Base-by-base conservation (phyloP, 1,140 invertebrate genomes). In the Campoletis sonorensis region DNA sequence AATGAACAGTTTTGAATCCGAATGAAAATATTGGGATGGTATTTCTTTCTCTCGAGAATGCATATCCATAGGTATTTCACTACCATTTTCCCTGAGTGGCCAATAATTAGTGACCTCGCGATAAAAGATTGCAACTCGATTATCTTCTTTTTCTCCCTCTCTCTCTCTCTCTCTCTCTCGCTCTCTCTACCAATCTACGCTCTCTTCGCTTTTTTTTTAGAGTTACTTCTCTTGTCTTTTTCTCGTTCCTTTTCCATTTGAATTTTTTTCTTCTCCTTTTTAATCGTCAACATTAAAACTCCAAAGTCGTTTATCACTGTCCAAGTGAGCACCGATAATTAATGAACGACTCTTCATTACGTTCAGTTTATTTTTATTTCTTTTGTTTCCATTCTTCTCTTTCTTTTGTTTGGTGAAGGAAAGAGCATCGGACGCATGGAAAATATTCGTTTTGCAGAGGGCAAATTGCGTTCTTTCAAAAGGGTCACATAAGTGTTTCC, bases 231-330 rank as follows among this genome's bases (percentile, higher is more conserved):
- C 64, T 61, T 61, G 51, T 75, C 26, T 21, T n/a, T n/a, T 1
- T 51, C 21, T 40, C 40, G 51, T 13, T 49, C 23, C 30, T 79
- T 30, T 54, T 49, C 33, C 26, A 54, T 49, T 61, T 79, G 15
- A 67, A 58, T 45, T 51, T 75, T 78, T 80, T 81, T 82, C 82
- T 77, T 76, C 67, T 61, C 77, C 80, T 68, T 84, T 84, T 81
- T 80, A 81, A 84, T 81, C 80, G 58, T 79, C 76, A 75, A 82
- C 83, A 84, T 81, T 80, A 80, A 80, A 82, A 82, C 81, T 51
- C 67, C 45, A 54, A 51, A 79, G 80, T 84, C 83, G 80, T 84
- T 84, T 81, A 84, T 84, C 83, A 84, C 64, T 84, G 83, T 84
- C 83, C 72, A 72, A 77, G 61, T 81, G 73, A 71, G 64, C 75